Percentiles rank a stretch among this genome's conserved stretches.
phyloP scores from a whole-genome alignment of 1,140 invertebrate species.

The Batillaria attramentaria region DNA sequence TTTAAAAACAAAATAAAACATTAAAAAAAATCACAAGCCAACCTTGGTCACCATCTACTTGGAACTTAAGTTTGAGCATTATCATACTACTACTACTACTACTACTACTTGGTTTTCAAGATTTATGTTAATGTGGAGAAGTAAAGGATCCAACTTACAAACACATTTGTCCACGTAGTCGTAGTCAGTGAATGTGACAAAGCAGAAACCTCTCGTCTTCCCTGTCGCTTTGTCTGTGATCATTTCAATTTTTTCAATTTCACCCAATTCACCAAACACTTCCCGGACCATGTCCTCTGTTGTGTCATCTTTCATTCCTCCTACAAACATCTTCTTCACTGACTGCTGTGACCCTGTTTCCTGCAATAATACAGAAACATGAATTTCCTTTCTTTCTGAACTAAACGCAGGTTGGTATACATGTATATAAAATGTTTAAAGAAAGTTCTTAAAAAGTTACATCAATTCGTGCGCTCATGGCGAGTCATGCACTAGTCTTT shows the following conservation, averaged over 20 bases:
- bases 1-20: not conserved
- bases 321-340: conserved; percentile 97
- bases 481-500: not conserved
- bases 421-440: not conserved
- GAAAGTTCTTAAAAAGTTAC: not conserved
- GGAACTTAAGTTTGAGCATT: no score
- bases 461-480: no score
- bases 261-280: conserved; percentile 82
- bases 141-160: conserved; percentile 73
- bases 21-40: not conserved
- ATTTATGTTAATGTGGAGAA: not conserved
- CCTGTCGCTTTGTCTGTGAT: conserved; percentile 65
- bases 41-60: no score
- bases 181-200: conserved; percentile 69
- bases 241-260: conserved; percentile 60
- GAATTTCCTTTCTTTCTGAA: no score
- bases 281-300: conserved; percentile 93
- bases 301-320: conserved; percentile 78
- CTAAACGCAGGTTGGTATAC: no score
- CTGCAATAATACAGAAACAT: conserved; percentile 72
- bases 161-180: conserved; percentile 69
- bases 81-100: not conserved
- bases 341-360: conserved; percentile 93
- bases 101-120: not conserved
- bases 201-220: conserved; percentile 67